phyloP scores from a whole-genome alignment of 2,113 vertebrate genomes.

The Campylomormyrus tamandua region DNA sequence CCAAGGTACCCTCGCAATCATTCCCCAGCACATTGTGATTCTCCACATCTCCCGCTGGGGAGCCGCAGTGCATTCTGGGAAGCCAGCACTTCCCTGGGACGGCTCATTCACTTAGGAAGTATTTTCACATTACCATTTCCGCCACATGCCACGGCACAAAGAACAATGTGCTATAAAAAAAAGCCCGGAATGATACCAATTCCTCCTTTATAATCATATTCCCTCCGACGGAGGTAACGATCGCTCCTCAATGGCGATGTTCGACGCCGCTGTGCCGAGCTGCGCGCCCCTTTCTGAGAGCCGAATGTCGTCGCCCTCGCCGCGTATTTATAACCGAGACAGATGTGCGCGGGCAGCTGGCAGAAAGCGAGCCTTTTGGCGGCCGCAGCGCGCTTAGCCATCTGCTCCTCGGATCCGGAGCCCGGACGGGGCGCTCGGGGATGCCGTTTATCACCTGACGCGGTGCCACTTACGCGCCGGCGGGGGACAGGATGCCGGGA shows the following conservation, averaged over 20 bases:
- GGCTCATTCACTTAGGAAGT: neutral
- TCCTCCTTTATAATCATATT: constrained; percentile 33
- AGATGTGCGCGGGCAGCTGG: constrained; percentile 31
- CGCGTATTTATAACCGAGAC: constrained; percentile 33
- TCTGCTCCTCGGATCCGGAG: constrained; percentile 26
- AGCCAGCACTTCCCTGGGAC: neutral
- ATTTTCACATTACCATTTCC: constrained; percentile 11
- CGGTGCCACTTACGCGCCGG: neutral
- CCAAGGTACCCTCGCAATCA: neutral
- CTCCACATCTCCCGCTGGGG: neutral
- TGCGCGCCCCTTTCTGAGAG: constrained; percentile 14
- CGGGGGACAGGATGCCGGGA: neutral
- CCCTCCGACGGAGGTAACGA: constrained; percentile 38
- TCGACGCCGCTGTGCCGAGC: constrained; percentile 13
- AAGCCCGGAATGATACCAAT: constrained; percentile 25
- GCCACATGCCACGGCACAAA: neutral
- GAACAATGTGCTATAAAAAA: constrained; percentile 15
- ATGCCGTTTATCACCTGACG: neutral
- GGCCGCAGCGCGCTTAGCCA: constrained; percentile 28
- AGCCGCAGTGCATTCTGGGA: constrained; percentile 1
- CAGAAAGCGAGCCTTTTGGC: constrained; percentile 20
- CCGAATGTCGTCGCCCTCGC: neutral
- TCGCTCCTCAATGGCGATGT: constrained; percentile 31
- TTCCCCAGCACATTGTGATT: neutral
- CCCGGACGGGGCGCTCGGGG: neutral